Conservation (phyloP, 2,113 vertebrate genomes). For the Sebastes fasciatus region DNA sequence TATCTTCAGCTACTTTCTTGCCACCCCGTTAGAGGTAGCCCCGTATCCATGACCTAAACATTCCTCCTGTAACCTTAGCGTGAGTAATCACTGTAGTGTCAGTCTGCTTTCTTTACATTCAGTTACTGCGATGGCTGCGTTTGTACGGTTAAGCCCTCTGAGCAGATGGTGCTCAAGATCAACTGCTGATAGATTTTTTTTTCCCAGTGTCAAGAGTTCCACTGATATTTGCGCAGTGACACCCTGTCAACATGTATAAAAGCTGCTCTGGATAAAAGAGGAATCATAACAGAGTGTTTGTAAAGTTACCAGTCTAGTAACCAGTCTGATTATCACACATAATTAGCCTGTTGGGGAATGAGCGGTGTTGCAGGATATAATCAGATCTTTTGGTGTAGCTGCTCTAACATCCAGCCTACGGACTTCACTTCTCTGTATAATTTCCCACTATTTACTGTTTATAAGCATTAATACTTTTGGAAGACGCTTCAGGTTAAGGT, state of each 20-base stretch:
- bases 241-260: background rate
- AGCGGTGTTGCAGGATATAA: background rate
- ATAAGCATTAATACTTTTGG: too few relatives aligned
- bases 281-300: constrained; percentile 6
- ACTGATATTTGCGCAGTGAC: constrained; percentile 13
- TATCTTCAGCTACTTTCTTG: background rate
- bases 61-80: background rate
- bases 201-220: constrained; percentile 6
- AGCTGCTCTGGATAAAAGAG: constrained; percentile 2
- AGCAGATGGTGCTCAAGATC: constrained; percentile 45
- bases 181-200: constrained; percentile 24
- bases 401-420: background rate
- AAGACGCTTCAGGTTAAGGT: background rate
- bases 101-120: constrained; percentile 8
- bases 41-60: background rate
- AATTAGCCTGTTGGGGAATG: background rate
- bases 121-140: constrained; percentile 2
- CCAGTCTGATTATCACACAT: constrained; percentile 7
- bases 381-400: background rate
- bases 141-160: constrained; percentile 34
- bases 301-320: background rate
- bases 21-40: background rate
- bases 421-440: too few relatives aligned
- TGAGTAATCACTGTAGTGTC: background rate
- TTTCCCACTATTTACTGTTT: background rate